Base-by-base conservation (phyloP, 2,797 vertebrate species). In the Liasis olivaceus region DNA sequence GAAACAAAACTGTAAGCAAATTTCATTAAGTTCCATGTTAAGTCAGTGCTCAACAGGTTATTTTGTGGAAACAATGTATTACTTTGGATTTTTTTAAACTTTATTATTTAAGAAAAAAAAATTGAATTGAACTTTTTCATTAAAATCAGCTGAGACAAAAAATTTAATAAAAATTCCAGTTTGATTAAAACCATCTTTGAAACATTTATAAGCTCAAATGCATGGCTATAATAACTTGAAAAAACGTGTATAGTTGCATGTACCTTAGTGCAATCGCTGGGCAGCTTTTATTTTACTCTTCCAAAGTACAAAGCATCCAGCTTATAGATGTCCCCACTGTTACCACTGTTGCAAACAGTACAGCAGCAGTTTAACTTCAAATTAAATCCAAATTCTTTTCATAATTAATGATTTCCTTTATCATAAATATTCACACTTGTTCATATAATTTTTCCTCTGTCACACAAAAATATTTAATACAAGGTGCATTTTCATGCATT, bases 391-490 rank as follows among this genome's bases (percentile, higher is more conserved):
- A 97, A 88, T 87, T 93, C 88, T 92, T 28, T 93, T 90, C 89
- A 90, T 93, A 90, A 42, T 95, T 95, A 91, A 93, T 97, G 96
- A 91, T 96, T 96, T 97, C 96, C 96, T 97, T 92, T 97, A 96
- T 94, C 96, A 97, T 98, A 97, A 97, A 98, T 98, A 98, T 94
- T 97, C 94, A 96, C 97, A 97, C 96, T 95, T 91, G 95, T 95
- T 97, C 92, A 95, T 96, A 97, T 96, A 81, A 97, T 93, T 96
- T 96, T 94, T 96, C 95, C 95, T 97, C 92, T 97, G 93, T 97
- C 96, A 95, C 97, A 98, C 97, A 98, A 98, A 98, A 98, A 98
- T 98, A 98, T 97, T 96, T 97, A 97, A 96, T 97, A 98, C 98
- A 98, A 97, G 96, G 97, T 96, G 64, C 94, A 95, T 97, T 96